phyloP scores from a whole-genome alignment of 2,797 vertebrate species.

The Cephalopachus bancanus region DNA sequence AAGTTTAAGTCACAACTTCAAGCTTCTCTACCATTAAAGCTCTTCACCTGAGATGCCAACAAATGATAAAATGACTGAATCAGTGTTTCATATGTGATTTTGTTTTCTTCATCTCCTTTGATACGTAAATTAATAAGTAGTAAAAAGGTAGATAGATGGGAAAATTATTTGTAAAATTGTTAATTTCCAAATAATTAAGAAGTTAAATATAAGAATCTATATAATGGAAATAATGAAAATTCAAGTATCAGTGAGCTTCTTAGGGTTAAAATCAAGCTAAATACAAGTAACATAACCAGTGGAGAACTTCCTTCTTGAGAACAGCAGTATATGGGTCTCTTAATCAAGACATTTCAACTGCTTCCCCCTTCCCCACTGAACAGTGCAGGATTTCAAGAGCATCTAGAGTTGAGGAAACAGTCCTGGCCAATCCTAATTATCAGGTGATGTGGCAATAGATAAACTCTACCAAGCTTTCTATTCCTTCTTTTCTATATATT shows the following conservation, averaged over 20 bases:
- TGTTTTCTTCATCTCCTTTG: slow-evolving; percentile 27
- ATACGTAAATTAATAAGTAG: background rate
- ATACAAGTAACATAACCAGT: background rate
- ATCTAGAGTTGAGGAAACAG: background rate
- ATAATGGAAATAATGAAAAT: background rate
- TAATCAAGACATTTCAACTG: background rate
- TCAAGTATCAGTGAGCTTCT: background rate
- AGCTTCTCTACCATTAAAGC: background rate
- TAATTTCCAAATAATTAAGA: slow-evolving; percentile 29
- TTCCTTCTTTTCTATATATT: background rate
- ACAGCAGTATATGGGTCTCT: background rate
- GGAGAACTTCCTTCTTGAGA: background rate
- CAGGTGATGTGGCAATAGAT: background rate
- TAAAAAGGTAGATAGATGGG: background rate
- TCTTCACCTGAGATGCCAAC: background rate
- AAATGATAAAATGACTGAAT: background rate
- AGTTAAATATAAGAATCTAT: background rate
- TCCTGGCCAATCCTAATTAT: background rate
- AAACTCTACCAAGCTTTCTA: background rate
- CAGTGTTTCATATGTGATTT: background rate
- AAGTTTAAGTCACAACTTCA: background rate
- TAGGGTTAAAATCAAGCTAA: background rate
- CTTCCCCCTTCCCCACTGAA: background rate
- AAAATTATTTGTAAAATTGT: slow-evolving; percentile 55
- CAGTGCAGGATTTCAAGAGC: background rate